A percentile compares a stretch with the other conserved stretches of the same genome.
phyloP scores from a whole-genome alignment of 2,888 invertebrate genomes.

The Ormyrus pomaceus region DNA sequence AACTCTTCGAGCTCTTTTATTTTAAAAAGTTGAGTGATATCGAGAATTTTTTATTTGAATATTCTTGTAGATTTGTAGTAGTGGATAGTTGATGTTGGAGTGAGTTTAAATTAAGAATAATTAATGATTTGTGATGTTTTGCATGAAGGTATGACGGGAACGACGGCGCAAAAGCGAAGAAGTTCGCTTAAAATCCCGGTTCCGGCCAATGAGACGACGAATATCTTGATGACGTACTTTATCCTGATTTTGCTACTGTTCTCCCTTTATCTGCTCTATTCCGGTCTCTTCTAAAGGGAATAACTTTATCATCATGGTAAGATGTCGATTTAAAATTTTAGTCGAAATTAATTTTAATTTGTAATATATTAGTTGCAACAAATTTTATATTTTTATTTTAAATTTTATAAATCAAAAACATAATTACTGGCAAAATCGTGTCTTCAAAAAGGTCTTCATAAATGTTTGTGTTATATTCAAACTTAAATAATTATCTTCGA shows the following conservation, averaged over 20 bases:
- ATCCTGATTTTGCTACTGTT: conserved; percentile 82
- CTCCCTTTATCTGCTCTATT: conserved; percentile 83
- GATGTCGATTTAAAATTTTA: conserved; percentile 24
- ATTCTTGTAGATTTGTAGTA: neutral
- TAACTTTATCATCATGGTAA: conserved; percentile 61
- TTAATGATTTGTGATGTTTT: conserved; percentile 20
- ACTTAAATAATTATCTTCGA: too few relatives aligned
- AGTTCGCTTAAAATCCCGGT: conserved; percentile 64
- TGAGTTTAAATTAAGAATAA: neutral
- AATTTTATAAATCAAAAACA: too few relatives aligned
- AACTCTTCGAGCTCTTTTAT: too few relatives aligned
- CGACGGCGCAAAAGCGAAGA: conserved; percentile 48
- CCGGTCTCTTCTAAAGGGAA: conserved; percentile 77
- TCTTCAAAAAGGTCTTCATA: too few relatives aligned
- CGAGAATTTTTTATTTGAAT: neutral
- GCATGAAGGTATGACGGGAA: conserved; percentile 45
- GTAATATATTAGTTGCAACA: too few relatives aligned
- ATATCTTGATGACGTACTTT: conserved; percentile 83
- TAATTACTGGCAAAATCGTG: too few relatives aligned
- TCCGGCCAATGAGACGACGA: conserved; percentile 78
- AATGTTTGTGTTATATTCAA: too few relatives aligned
- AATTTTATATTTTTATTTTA: too few relatives aligned
- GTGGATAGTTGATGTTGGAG: neutral
- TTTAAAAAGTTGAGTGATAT: too few relatives aligned
- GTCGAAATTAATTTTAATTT: too few relatives aligned